Conservation (phyloP, 2,888 invertebrate genomes). For the Cryptosula pallasiana region DNA sequence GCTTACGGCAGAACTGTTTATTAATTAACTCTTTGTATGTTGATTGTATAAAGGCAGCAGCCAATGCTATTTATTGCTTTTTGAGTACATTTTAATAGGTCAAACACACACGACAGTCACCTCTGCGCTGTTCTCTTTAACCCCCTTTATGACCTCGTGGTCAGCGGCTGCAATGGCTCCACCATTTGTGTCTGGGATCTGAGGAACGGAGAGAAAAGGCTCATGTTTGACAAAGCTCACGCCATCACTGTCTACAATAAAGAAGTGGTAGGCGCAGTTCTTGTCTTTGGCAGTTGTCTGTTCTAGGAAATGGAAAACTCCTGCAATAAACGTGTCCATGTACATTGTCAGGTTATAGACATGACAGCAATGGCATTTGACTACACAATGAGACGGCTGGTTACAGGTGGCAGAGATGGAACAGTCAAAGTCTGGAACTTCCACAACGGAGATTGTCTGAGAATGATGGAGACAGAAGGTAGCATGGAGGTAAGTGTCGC, state of each 20-base stretch:
- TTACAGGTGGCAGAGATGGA: slow-evolving; percentile 75
- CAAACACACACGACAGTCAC: slow-evolving; percentile 16
- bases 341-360: slow-evolving; percentile 56
- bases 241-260: slow-evolving; percentile 17
- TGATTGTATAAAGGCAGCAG: too few relatives aligned
- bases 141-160: slow-evolving; percentile 66
- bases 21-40: too few relatives aligned
- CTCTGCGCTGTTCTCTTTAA: slow-evolving; percentile 64
- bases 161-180: slow-evolving; percentile 74
- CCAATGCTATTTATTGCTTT: too few relatives aligned
- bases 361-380: slow-evolving; percentile 75
- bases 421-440: slow-evolving; percentile 79
- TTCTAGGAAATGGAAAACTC: too few relatives aligned
- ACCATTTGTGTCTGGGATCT: slow-evolving; percentile 79
- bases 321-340: too few relatives aligned
- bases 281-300: too few relatives aligned
- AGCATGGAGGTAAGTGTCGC: neutral
- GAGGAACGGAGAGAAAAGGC: slow-evolving; percentile 60
- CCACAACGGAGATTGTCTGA: slow-evolving; percentile 69
- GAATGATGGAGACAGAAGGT: slow-evolving; percentile 56
- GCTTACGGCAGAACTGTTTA: too few relatives aligned
- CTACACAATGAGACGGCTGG: slow-evolving; percentile 61
- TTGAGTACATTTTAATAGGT: too few relatives aligned
- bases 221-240: slow-evolving; percentile 21
- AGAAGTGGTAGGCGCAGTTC: slow-evolving; percentile 15